Evolutionary conservation across 2,113 vertebrate genomes (phyloP).

Genomic region (Calypte anna): DNA sequence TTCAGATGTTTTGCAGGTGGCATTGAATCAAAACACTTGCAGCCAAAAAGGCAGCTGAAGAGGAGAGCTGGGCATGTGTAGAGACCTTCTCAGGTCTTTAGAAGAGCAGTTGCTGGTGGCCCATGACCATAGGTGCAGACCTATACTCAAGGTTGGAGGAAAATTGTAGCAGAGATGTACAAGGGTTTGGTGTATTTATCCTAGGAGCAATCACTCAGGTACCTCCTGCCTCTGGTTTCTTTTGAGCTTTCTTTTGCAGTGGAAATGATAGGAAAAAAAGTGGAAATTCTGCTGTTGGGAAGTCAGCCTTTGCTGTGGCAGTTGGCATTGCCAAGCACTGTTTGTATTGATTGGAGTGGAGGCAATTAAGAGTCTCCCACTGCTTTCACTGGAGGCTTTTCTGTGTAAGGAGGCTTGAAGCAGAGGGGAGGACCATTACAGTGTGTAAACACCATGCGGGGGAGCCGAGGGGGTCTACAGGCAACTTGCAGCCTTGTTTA

Average conservation of each 20-base stretch:
- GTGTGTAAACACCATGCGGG: not conserved
- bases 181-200: not conserved
- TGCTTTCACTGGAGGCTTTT: conserved; percentile 31
- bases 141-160: not conserved
- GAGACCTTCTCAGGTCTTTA: not conserved
- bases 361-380: conserved; percentile 54
- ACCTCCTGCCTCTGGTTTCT: not conserved
- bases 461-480: not conserved
- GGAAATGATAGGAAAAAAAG: not conserved
- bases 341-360: conserved; percentile 47
- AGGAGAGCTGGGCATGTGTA: not conserved
- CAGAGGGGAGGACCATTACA: conserved; percentile 29
- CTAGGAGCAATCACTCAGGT: not conserved
- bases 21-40: not conserved
- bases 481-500: not conserved
- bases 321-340: not conserved
- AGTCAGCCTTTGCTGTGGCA: not conserved
- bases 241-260: not conserved
- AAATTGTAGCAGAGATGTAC: rapidly evolving
- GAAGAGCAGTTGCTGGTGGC: not conserved
- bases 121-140: not conserved
- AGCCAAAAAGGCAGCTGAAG: not conserved
- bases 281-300: not conserved
- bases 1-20: not conserved
- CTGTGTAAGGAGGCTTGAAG: conserved; percentile 50